Conservation (phyloP, 2,113 vertebrate species). For the Percina caprodes region DNA sequence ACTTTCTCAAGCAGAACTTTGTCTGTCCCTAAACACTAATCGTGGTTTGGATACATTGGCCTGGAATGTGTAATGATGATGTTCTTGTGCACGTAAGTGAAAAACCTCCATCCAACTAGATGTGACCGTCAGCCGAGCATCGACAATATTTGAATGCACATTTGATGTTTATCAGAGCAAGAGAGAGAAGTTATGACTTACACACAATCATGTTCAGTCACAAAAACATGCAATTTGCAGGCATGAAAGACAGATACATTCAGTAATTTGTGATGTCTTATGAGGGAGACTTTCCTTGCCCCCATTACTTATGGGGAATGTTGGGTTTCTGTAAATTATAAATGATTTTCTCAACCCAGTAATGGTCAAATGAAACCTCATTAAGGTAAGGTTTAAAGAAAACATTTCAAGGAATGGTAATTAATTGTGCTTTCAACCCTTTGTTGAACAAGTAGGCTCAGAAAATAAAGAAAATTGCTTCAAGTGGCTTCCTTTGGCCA, state of each 20-base stretch:
- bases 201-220: not conserved
- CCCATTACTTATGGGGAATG: no score
- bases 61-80: conserved; percentile 33
- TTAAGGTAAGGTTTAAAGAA: no score
- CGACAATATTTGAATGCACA: not conserved
- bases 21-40: conserved; percentile 29
- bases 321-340: not conserved
- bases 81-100: conserved; percentile 23
- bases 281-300: no score
- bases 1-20: conserved; percentile 30
- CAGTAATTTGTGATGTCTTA: not conserved
- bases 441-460: no score
- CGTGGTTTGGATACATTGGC: conserved; percentile 1
- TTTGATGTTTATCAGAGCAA: not conserved
- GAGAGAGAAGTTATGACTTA: not conserved
- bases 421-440: no score
- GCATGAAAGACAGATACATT: not conserved
- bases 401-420: no score
- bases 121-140: not conserved
- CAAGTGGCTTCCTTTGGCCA: no score
- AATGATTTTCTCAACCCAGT: no score
- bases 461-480: no score
- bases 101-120: not conserved
- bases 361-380: no score
- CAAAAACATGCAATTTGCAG: not conserved